Evolutionary conservation across 2,888 invertebrate genomes (phyloP).

Genomic region (Trichogramma dendrolimi): DNA sequence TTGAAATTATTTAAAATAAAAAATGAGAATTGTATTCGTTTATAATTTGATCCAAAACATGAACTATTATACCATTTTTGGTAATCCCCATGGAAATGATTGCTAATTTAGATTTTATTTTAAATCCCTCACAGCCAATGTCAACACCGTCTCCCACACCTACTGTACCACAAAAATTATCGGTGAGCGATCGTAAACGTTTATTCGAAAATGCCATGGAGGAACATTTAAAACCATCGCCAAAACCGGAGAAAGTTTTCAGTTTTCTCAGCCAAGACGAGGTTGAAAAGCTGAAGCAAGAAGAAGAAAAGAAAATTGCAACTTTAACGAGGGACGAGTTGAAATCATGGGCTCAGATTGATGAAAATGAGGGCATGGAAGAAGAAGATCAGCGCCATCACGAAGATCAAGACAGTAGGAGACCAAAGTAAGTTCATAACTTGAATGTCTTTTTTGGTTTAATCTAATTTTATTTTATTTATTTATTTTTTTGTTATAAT

Average conservation of each 20-base stretch:
- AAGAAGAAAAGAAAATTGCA: slow-evolving; percentile 85
- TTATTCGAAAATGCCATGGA: slow-evolving; percentile 96
- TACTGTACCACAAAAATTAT: slow-evolving; percentile 73
- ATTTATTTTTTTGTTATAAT: slow-evolving; percentile 9
- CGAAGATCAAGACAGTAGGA: slow-evolving; percentile 46
- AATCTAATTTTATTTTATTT: slow-evolving; percentile 7
- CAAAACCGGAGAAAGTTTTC: slow-evolving; percentile 87
- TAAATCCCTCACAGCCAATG: slow-evolving; percentile 36
- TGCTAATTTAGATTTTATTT: neutral
- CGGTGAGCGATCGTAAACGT: slow-evolving; percentile 88
- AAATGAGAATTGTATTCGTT: slow-evolving; percentile 10
- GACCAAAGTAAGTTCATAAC: slow-evolving; percentile 47
- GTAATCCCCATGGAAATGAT: neutral
- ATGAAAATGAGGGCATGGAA: slow-evolving; percentile 57
- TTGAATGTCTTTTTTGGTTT: neutral
- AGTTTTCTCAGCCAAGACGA: slow-evolving; percentile 91
- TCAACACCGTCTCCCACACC: slow-evolving; percentile 68
- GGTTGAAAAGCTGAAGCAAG: slow-evolving; percentile 88
- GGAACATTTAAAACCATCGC: slow-evolving; percentile 79
- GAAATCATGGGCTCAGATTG: slow-evolving; percentile 57
- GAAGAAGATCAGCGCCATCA: slow-evolving; percentile 44
- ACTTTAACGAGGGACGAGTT: slow-evolving; percentile 65
- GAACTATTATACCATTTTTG: slow-evolving; percentile 14
- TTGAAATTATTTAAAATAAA: slow-evolving; percentile 9
- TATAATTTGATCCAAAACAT: slow-evolving; percentile 14